Conservation (phyloP, 2,113 vertebrate genomes). For the Dicaeum eximium region DNA sequence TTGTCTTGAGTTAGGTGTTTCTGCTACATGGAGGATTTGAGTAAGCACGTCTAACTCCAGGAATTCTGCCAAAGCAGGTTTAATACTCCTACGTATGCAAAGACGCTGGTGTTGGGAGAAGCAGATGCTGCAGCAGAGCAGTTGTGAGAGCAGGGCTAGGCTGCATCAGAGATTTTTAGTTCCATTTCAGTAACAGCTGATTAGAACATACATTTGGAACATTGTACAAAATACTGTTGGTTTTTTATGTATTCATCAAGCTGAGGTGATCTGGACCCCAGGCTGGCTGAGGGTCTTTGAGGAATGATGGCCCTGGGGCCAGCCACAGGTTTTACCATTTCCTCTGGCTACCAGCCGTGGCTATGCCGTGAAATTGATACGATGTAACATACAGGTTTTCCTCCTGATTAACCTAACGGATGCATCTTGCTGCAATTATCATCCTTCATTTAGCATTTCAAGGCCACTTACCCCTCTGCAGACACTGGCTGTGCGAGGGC, state of each 20-base stretch:
- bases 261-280: not conserved
- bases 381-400: not conserved
- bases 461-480: not conserved
- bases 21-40: not conserved
- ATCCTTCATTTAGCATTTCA: not conserved
- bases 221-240: not conserved
- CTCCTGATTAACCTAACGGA: constrained; percentile 3
- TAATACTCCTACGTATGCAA: constrained; percentile 2
- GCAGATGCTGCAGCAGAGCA: not conserved
- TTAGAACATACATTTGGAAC: not conserved
- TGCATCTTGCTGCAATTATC: not conserved
- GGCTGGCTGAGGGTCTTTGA: not conserved
- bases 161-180: not conserved
- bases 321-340: not conserved
- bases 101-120: not conserved
- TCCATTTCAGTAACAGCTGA: not conserved
- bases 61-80: constrained; percentile 35
- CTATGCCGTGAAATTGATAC: accelerated
- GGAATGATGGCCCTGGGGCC: not conserved
- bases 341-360: accelerated
- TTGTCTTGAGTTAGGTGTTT: not conserved
- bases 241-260: not conserved
- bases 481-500: not conserved
- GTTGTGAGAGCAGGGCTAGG: not conserved
- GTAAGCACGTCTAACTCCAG: not conserved